These are phyloP conservation scores for Brachylomia viminalis DNA, from an alignment of 2,888 invertebrate species.

Conservation along the genomic window DNA sequence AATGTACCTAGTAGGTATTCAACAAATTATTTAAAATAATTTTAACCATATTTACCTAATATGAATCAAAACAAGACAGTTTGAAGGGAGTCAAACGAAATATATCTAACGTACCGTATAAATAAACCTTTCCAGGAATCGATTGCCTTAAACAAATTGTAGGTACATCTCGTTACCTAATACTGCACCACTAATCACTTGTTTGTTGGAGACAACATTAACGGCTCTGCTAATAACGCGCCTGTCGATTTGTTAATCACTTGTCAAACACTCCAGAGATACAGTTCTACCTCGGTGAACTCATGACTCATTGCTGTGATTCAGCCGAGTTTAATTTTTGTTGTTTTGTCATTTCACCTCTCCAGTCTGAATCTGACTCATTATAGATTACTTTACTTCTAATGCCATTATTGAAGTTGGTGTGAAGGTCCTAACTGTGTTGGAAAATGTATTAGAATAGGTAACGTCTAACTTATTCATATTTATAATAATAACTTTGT, in stretches of 20 bases:
- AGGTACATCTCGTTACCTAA: slow-evolving; percentile 62
- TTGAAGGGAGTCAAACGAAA: not conserved
- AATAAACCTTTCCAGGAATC: slow-evolving; percentile 68
- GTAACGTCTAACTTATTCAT: slow-evolving; percentile 37
- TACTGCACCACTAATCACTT: slow-evolving; percentile 78
- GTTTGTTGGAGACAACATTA: slow-evolving; percentile 78
- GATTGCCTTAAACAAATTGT: slow-evolving; percentile 67
- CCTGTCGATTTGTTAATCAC: slow-evolving; percentile 73
- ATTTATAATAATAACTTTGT: slow-evolving; percentile 45
- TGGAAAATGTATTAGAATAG: slow-evolving; percentile 41
- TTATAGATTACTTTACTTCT: slow-evolving; percentile 42
- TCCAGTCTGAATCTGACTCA: slow-evolving; percentile 72
- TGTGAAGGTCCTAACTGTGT: slow-evolving; percentile 58
- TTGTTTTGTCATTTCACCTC: slow-evolving; percentile 73
- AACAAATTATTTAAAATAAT: not conserved
- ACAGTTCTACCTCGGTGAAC: slow-evolving; percentile 57
- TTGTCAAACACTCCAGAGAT: slow-evolving; percentile 72
- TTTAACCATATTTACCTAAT: not conserved
- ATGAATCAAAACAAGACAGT: not conserved
- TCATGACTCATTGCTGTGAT: slow-evolving; percentile 71
- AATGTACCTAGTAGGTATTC: not conserved
- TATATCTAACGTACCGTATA: slow-evolving; percentile 43
- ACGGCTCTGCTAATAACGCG: slow-evolving; percentile 68
- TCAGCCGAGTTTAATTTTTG: slow-evolving; percentile 70
- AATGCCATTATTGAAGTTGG: slow-evolving; percentile 50